Percentiles rank a stretch among this genome's conserved stretches.
Evolutionary conservation across 2,888 invertebrate genomes (phyloP).

Genomic region (Synergus umbraculus): DNA sequence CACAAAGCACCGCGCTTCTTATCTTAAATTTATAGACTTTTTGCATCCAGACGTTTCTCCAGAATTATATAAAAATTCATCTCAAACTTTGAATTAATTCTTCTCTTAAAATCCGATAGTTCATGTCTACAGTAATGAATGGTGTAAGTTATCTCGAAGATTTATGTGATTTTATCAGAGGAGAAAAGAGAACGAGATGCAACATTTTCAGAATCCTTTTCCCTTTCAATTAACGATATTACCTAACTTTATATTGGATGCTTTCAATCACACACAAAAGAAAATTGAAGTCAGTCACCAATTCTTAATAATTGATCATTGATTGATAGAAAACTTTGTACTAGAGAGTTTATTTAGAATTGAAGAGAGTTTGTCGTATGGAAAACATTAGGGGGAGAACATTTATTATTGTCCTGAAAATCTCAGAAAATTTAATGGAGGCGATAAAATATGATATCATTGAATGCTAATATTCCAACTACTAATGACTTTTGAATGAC

Average conservation of each 20-base stretch:
- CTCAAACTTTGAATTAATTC: not conserved
- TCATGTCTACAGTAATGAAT: not conserved
- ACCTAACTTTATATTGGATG: not conserved
- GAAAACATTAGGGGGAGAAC: too few relatives aligned
- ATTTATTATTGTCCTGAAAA: too few relatives aligned
- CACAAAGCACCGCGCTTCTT: not conserved
- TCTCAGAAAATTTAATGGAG: too few relatives aligned
- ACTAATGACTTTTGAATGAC: not conserved
- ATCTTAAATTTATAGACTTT: not conserved
- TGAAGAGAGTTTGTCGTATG: too few relatives aligned
- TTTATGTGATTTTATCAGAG: not conserved
- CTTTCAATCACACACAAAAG: too few relatives aligned
- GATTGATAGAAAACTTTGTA: too few relatives aligned
- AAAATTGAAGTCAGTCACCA: too few relatives aligned
- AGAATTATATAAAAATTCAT: not conserved
- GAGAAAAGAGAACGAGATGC: not conserved
- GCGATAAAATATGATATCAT: not conserved
- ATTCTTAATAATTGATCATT: too few relatives aligned
- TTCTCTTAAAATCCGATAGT: not conserved
- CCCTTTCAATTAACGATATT: not conserved
- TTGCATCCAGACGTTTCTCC: not conserved
- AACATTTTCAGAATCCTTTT: not conserved
- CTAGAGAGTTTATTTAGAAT: too few relatives aligned
- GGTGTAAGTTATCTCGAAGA: not conserved
- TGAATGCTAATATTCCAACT: not conserved